Evolutionary conservation across 2,797 vertebrate genomes (phyloP).

Genomic region (Rhincodon typus): DNA sequence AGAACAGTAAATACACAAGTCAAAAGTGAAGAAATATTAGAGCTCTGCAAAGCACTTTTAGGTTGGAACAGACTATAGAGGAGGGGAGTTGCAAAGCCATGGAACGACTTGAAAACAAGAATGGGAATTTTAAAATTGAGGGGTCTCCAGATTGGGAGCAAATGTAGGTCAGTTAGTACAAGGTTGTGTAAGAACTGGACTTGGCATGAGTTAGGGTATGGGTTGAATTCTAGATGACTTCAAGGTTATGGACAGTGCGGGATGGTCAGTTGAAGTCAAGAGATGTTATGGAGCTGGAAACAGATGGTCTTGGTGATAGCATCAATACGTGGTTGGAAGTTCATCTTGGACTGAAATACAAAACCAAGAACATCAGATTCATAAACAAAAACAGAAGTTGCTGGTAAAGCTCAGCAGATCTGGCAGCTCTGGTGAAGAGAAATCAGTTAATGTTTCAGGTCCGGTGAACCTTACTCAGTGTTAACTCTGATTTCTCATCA

Average conservation of each 20-base stretch:
- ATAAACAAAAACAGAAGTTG: not conserved
- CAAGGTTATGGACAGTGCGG: not conserved
- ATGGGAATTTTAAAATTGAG: not conserved
- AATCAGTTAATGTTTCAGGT: too few species aligned
- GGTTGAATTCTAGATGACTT: not conserved
- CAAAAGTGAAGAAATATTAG: not conserved
- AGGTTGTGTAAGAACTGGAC: not conserved
- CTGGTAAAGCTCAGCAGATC: too few species aligned
- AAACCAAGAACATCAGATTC: not conserved
- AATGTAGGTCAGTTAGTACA: not conserved
- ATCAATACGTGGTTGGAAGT: not conserved
- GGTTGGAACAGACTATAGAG: not conserved
- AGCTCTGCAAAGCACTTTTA: not conserved
- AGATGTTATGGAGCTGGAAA: not conserved
- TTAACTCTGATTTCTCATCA: too few species aligned
- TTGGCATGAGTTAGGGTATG: too few species aligned
- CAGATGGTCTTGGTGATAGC: not conserved
- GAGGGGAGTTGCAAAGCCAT: not conserved
- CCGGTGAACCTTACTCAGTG: too few species aligned
- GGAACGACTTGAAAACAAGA: not conserved
- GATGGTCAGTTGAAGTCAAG: too few species aligned
- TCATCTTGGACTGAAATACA: not conserved
- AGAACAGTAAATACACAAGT: not conserved
- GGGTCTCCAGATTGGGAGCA: not conserved
- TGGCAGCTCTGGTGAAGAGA: too few species aligned